Base-by-base conservation (phyloP, 64 coral and sea anemone species). In the Pocillopora damicornis region DNA sequence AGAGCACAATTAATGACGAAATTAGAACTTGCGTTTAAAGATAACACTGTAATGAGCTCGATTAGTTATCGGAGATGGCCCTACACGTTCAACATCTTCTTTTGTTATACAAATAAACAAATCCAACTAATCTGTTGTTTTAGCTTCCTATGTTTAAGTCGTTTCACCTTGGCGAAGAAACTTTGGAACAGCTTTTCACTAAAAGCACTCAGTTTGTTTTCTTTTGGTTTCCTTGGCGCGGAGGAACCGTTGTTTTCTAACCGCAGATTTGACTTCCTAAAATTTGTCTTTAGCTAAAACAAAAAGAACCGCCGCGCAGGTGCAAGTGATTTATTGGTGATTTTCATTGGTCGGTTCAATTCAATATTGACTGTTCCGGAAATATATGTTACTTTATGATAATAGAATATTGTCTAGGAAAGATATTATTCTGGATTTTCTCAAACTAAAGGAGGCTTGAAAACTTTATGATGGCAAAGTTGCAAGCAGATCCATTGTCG, bases 281-380 rank as follows among this genome's bases (percentile, higher is more conserved):
- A 34, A 34, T 79, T 22, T n/a, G 57, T n/a, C 77, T 79, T 51
- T 10, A 71, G 67, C 20, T 23, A 71, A 71, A 71, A 71, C 77
- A 79, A 79, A 79, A 60, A 79, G 56, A 20, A 60, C 77, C 77
- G 77, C 59, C 77, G 58, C 30, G 60, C 79, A 81, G 79, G 79
- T 81, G 79, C 13, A 18, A 63, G 20, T 22, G 38, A 45, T 42
- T 42, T 51, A 64, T 63, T 83, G 18, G 13, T 30, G 45, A 22
- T 81, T 83, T 37, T 45, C 61, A 85, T 85, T 85, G 81, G 81
- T 58, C 42, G 17, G 25, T 58, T 56, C 65, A 12, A 58, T 85
- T 72, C 81, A 85, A 85, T 85, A 85, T 73, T 85, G 63, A 72
- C 65, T 11, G 42, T 85, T 13, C 68, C 38, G 63, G 64, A 68